Conservation (phyloP, 2,888 invertebrate genomes). For the Dromius quadrimaculatus region DNA sequence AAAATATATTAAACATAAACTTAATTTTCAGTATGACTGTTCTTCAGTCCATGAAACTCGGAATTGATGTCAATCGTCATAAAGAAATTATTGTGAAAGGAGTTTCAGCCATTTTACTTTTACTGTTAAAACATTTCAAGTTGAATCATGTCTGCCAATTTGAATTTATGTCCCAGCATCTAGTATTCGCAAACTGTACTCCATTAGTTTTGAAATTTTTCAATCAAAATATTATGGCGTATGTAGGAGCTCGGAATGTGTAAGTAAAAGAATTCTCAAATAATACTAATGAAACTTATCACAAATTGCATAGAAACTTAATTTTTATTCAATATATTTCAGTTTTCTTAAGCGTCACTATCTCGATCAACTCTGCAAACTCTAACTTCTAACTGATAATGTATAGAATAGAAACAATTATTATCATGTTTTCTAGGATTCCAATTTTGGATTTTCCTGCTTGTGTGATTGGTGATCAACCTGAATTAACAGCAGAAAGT, state of each 20-base stretch:
- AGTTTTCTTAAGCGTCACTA: too few species aligned
- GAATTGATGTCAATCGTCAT: slow-evolving; percentile 97
- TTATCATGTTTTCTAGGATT: slow-evolving; percentile 73
- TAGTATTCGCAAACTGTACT: slow-evolving; percentile 99
- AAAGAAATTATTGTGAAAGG: slow-evolving; percentile 99
- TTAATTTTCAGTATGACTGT: slow-evolving; percentile 80
- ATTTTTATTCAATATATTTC: too few species aligned
- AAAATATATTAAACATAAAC: slow-evolving; percentile 5
- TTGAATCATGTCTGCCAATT: slow-evolving; percentile 98
- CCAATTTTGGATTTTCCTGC: slow-evolving; percentile 95
- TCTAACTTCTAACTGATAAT: not conserved
- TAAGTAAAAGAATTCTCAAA: slow-evolving; percentile 68
- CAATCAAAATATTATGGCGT: slow-evolving; percentile 96
- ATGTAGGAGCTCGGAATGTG: slow-evolving; percentile 94
- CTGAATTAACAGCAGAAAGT: slow-evolving; percentile 92
- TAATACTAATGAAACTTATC: too few species aligned
- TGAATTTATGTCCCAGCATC: slow-evolving; percentile 98
- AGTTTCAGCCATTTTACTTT: slow-evolving; percentile 87
- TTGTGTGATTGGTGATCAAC: slow-evolving; percentile 95
- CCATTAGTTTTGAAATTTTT: slow-evolving; percentile 98
- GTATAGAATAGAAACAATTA: not conserved
- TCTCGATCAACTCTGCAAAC: too few species aligned
- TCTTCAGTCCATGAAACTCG: slow-evolving; percentile 92
- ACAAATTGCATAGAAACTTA: too few species aligned
- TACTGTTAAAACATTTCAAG: slow-evolving; percentile 97